phyloP scores from a whole-genome alignment of 2,888 invertebrate genomes.

The Sinotaia quadrata region DNA sequence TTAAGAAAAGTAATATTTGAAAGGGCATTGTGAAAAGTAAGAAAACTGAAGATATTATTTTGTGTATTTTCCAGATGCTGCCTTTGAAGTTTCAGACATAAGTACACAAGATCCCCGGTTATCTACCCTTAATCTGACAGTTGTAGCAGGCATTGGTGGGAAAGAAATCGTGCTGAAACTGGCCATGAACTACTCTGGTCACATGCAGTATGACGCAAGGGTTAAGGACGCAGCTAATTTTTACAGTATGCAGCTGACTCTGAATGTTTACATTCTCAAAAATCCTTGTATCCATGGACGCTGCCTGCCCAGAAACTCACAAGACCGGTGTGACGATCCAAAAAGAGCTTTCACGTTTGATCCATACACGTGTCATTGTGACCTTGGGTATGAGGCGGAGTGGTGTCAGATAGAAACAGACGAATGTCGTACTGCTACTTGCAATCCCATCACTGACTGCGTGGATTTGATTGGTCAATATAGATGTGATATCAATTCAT shows the following conservation, averaged over 20 bases:
- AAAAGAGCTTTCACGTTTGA: slow-evolving; percentile 9
- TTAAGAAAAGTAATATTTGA: no score
- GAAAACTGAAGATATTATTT: no score
- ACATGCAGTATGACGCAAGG: slow-evolving; percentile 14
- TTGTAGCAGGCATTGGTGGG: not conserved
- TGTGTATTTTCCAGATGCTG: no score
- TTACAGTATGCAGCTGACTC: slow-evolving; percentile 13
- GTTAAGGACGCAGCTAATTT: slow-evolving; percentile 11
- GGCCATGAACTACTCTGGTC: not conserved
- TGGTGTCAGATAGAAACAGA: slow-evolving; percentile 20
- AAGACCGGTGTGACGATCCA: not conserved
- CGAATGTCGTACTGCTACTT: slow-evolving; percentile 14
- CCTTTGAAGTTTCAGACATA: no score
- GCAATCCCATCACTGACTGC: slow-evolving; percentile 19
- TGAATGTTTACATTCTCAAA: slow-evolving; percentile 12
- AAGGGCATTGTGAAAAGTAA: no score
- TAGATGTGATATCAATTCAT: slow-evolving; percentile 10
- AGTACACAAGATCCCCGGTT: no score
- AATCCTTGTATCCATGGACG: slow-evolving; percentile 17
- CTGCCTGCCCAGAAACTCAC: not conserved
- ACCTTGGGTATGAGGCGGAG: slow-evolving; percentile 12
- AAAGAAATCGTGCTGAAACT: slow-evolving; percentile 14
- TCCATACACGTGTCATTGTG: not conserved
- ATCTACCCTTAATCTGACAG: no score
- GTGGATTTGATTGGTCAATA: slow-evolving; percentile 18